Base-by-base conservation (phyloP, 2,888 invertebrate species). In the Lobophora halterata region DNA sequence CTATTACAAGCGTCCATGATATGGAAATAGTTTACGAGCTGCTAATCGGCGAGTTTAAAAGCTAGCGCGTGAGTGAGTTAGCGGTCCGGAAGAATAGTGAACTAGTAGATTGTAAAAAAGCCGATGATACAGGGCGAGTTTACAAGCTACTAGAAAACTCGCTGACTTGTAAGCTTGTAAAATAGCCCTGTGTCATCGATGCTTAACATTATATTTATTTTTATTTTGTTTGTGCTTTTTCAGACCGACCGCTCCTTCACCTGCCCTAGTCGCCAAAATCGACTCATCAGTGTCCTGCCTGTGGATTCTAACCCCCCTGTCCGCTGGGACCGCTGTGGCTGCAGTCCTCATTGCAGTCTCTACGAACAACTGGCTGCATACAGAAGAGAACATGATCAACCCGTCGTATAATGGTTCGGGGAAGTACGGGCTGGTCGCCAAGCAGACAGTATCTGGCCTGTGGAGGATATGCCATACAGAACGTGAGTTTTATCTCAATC, bases 301-400 rank as follows among this genome's bases (percentile, higher is more conserved):
- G 49, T 91, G 91, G 91, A 72, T 91, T 13, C 67, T 90, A 19
- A 91, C 91, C 1, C 91, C 91, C 0, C 69, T 93, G 16, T 90
- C 92, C 9, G 93, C 94, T 6, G 90, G 93, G 17, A 88, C 93
- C 6, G 93, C 93, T 5, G 89, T 93, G 17, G 88, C 91, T 5
- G 92, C 93, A 21, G 93, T 94, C 8, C 85, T 92, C 20, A 90
- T 93, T 1, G 93, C 94, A 8, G 91, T 95, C 45, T 88, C 91
- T 3, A 94, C 94, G 2, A 93, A 93, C 70, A 93, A 95, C 79
- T 97, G 97, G 97, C 89, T 97, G 11, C 92, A 93, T 56, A 95
- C 95, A 2, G 93, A 95, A 71, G 96, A 97, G 75, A 94, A 93
- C 71, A 91, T 96, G 88, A 90, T 92, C 39, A 95, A 93, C 78